phyloP scores from a whole-genome alignment of 2,888 invertebrate genomes.

The Leptothorax acervorum region DNA sequence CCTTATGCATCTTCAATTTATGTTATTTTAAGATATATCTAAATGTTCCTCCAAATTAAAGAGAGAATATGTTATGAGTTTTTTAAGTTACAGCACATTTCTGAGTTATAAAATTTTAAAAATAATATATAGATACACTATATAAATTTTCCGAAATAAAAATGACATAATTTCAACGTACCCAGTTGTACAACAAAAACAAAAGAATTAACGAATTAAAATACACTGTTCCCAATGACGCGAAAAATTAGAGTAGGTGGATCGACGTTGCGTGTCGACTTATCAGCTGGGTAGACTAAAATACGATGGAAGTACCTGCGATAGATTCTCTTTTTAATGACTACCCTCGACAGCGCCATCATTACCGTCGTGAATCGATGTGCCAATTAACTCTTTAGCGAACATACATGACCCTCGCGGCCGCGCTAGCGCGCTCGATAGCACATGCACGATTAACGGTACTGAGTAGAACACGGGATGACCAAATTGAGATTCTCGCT shows the following conservation, averaged over 20 bases:
- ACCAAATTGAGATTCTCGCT: constrained; percentile 63
- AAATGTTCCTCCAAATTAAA: not conserved
- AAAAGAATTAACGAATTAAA: not conserved
- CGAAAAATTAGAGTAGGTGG: not conserved
- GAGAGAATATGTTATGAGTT: not conserved
- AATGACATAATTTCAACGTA: not conserved
- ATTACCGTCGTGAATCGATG: constrained; percentile 51
- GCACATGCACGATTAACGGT: constrained; percentile 67
- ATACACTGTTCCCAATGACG: not conserved
- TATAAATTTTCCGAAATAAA: not conserved
- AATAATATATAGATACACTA: not conserved
- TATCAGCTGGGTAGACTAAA: constrained; percentile 12
- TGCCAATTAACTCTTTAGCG: constrained; percentile 55
- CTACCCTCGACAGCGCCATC: constrained; percentile 22
- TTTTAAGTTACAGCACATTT: not conserved
- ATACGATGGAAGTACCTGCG: not conserved
- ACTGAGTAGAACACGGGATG: constrained; percentile 32
- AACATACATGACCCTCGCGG: constrained; percentile 21
- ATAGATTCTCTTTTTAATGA: constrained; percentile 40
- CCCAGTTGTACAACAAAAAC: not conserved
- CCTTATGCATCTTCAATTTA: not conserved
- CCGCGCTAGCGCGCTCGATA: constrained; percentile 24
- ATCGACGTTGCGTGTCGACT: constrained; percentile 15
- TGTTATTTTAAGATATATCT: not conserved
- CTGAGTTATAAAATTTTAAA: not conserved